Evolutionary conservation across 2,888 invertebrate genomes (phyloP).

Genomic region (Athripsodes cinereus): DNA sequence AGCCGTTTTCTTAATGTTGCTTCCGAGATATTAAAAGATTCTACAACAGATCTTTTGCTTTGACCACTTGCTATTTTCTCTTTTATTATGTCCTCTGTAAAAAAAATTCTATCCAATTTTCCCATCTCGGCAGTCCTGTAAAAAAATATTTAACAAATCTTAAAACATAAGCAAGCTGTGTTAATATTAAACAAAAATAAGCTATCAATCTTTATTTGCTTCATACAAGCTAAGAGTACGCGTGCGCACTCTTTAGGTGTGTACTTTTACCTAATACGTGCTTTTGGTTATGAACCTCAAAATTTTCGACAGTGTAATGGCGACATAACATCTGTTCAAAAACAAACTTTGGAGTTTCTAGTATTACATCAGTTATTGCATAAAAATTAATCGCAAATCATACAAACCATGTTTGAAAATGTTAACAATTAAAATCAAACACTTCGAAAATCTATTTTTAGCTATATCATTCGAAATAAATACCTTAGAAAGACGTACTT

Average conservation of each 20-base stretch:
- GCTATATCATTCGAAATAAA: background rate
- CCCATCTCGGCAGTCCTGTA: background rate
- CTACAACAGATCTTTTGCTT: background rate
- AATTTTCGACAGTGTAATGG: background rate
- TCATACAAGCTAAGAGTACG: background rate
- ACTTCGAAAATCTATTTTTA: background rate
- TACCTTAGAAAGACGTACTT: background rate
- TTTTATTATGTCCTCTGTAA: background rate
- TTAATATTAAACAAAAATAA: background rate
- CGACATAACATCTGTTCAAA: background rate
- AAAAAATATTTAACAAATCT: background rate
- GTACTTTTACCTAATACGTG: background rate
- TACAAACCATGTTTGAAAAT: background rate
- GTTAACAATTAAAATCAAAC: background rate
- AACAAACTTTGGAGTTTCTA: background rate
- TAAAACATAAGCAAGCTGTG: background rate
- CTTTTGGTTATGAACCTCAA: background rate
- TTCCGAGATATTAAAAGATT: background rate
- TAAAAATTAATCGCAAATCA: background rate
- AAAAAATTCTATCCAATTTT: background rate
- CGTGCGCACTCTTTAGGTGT: background rate
- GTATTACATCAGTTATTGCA: background rate
- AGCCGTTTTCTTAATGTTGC: background rate
- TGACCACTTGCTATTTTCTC: background rate
- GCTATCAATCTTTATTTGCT: background rate